Base-by-base conservation (phyloP, 1,140 invertebrate species). In the Formica selysi region DNA sequence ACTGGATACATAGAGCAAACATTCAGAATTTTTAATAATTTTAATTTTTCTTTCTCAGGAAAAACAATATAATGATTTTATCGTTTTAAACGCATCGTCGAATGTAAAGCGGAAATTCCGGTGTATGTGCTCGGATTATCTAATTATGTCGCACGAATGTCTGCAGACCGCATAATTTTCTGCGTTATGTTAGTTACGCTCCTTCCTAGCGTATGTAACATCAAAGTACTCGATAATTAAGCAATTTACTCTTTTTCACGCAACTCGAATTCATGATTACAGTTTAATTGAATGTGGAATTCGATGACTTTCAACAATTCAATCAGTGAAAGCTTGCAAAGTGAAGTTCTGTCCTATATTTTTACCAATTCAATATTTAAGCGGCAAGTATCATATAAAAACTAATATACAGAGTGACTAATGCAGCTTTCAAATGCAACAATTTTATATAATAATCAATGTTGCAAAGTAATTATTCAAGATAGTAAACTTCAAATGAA, bases 81-180 rank as follows among this genome's bases (percentile, higher is more conserved):
- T 59, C 1, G 44, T 57, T 57, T 61, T 8, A 19, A 22, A 64
- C 22, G 29, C 6, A 22, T 51, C 13, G 8, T 85, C 22, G 29
- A 85, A 29, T 16, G 8, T 61, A 61, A 51, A 62, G 5, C 10
- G 73, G 5, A 22, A 76, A 29, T 64, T 62, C 26, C 5, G 7
- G 38, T 7, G 29, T 68, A 68, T 26, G n/a, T 19, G 7, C 19
- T 16, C n/a, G 16, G 10, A 41, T 76, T 26, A 64, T 51, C 4
- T 38, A 32, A 32, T 85, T 51, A 78, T 76, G 54, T 64, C 32
- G 13, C 59, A 57, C 29, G 44, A 84, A 76, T n/a, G 71, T 54
- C n/a, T 41, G 13, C 44, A 41, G 5, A 74, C 38, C 13, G 16
- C 54, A 61, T 76, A 85, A 85, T 76, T 76, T 65, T 85, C n/a